Conservation (phyloP, 1,140 invertebrate species). For the Telenomus remus region DNA sequence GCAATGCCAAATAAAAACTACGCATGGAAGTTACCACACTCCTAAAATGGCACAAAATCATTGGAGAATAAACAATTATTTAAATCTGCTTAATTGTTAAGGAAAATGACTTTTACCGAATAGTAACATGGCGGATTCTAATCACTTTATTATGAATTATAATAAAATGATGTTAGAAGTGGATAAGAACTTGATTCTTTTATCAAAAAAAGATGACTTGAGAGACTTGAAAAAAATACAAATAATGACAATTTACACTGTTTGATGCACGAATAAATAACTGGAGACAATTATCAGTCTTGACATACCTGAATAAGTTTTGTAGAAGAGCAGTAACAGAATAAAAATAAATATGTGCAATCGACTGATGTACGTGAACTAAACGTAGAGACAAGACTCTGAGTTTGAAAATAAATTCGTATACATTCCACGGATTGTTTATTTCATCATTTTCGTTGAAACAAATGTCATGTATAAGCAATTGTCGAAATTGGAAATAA, state of each 20-base stretch:
- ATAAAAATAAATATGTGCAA: constrained; percentile 7
- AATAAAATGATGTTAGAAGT: neutral
- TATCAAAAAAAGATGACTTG: constrained; percentile 13
- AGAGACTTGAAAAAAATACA: constrained; percentile 9
- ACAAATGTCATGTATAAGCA: constrained; percentile 7
- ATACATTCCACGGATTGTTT: constrained; percentile 26
- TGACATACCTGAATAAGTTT: constrained; percentile 27
- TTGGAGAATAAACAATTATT: constrained; percentile 49
- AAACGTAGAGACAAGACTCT: constrained; percentile 37
- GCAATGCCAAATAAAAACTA: constrained; percentile 73
- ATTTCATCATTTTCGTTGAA: constrained; percentile 32
- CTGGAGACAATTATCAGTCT: constrained; percentile 44
- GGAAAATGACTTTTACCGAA: constrained; percentile 49
- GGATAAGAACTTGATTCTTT: neutral
- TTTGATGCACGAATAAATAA: constrained; percentile 25
- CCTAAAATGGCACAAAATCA: constrained; percentile 74
- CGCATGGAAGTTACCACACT: constrained; percentile 73
- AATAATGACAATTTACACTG: constrained; percentile 9
- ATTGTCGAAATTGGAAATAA: neutral
- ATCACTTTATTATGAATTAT: neutral
- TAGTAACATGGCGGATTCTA: constrained; percentile 23
- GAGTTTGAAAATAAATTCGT: constrained; percentile 35
- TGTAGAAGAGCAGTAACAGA: constrained; percentile 14
- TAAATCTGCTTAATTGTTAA: constrained; percentile 44
- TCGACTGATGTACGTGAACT: constrained; percentile 30